Base-by-base conservation (phyloP, 2,797 vertebrate species). In the Dipus sagitta region DNA sequence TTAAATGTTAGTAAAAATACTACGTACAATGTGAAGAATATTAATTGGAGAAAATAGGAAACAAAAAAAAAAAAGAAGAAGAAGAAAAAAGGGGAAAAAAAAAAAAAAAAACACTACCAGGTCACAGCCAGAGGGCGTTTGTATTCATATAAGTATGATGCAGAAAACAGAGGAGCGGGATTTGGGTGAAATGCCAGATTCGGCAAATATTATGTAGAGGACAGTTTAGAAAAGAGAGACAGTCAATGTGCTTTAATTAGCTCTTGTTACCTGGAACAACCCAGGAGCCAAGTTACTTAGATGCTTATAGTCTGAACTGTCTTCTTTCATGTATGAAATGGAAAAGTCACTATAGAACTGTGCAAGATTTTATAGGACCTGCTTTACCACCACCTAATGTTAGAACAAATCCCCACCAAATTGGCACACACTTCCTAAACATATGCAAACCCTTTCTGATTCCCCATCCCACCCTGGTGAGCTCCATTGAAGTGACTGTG, bases 91-190 rank as follows among this genome's bases (percentile, higher is more conserved):
- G n/a, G n/a, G n/a, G n/a, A n/a, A n/a, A n/a, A 47, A 47, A 47
- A 8, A 4, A 2, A 13, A 2, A 13, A 0, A 21, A 7, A 52
- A n/a, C 11, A 3, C 12, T 26, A 15, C 21, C 47, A 54, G 17
- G 2, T 34, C 15, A 71, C 4, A 54, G 13, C n/a, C 80, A n/a
- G 54, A 42, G 42, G 11, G 3, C 34, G 9, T 18, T 67, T 70
- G 75, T 1, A 70, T 5, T 70, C 2, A 65, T 58, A 54, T 52
- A 38, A 13, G 2, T 14, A n/a, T 38, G 10, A 0, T 72, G 28
- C 42, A 24, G 24, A 24, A 52, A 34, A 15, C 32, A 76, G 28
- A 78, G 30, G 9, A 23, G 3, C 54, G 20, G 14, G 47, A 13
- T 18, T 58, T 58, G 4, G 21, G 3, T n/a, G 2, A 42, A 28